Evolutionary conservation across 92 coral and sea anemone genomes (phyloP).

Genomic region (Palythoa grandis): DNA sequence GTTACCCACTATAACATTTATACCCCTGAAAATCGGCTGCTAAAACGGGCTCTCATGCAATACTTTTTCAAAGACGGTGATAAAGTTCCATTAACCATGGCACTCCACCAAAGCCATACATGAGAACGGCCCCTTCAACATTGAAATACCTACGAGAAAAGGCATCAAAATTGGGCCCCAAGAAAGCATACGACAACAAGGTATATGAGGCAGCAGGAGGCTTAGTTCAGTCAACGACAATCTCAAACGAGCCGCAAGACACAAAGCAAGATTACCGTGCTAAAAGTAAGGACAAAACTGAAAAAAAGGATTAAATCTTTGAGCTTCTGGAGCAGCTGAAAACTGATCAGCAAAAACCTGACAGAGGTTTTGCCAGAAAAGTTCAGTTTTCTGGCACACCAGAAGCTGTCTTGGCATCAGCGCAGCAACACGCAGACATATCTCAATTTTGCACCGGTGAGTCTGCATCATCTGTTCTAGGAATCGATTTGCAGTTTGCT

Average conservation of each 20-base stretch:
- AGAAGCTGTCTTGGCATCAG: slow-evolving; percentile 35
- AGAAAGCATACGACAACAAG: slow-evolving; percentile 31
- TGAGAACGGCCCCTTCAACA: slow-evolving; percentile 51
- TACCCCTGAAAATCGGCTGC: slow-evolving; percentile 19
- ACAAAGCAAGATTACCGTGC: slow-evolving; percentile 42
- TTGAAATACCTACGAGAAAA: slow-evolving; percentile 26
- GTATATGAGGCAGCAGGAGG: slow-evolving; percentile 44
- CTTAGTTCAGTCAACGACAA: slow-evolving; percentile 32
- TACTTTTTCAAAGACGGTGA: slow-evolving; percentile 32
- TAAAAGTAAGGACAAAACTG: slow-evolving; percentile 20
- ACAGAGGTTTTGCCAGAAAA: slow-evolving; percentile 46
- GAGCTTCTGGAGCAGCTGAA: slow-evolving; percentile 51
- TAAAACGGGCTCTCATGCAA: slow-evolving; percentile 28
- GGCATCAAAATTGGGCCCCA: slow-evolving; percentile 22
- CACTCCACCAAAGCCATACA: slow-evolving; percentile 43
- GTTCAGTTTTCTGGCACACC: slow-evolving; percentile 49
- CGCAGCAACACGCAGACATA: slow-evolving; percentile 38
- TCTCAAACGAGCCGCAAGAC: slow-evolving; percentile 41
- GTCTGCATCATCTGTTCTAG: slow-evolving; percentile 22
- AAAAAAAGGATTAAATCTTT: slow-evolving; percentile 37
- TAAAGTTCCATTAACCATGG: slow-evolving; percentile 23
- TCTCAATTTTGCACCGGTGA: slow-evolving; percentile 40
- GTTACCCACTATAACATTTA: too few relatives aligned
- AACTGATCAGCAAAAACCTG: slow-evolving; percentile 52
- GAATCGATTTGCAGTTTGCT: slow-evolving; percentile 36